Evolutionary conservation across 2,113 vertebrate species (phyloP).

Genomic region (Atherinomorus stipes): DNA sequence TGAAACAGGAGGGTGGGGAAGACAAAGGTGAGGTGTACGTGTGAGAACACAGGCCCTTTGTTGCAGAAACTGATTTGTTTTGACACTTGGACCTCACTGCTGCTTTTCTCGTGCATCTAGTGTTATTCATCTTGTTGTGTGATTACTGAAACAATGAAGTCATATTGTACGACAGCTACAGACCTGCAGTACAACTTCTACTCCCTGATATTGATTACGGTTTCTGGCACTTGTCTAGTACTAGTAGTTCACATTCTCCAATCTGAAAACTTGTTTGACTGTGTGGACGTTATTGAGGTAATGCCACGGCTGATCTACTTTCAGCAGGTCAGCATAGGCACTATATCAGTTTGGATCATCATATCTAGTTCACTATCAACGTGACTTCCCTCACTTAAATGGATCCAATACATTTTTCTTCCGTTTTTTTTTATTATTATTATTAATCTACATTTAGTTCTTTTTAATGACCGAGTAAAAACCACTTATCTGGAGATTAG

Average conservation of each 20-base stretch:
- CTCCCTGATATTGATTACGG: background rate
- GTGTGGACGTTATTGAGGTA: conserved; percentile 4
- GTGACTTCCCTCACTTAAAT: background rate
- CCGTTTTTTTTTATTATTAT: no score
- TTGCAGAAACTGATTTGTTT: conserved; percentile 63
- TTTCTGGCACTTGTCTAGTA: background rate
- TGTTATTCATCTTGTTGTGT: conserved; percentile 32
- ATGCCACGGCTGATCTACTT: background rate
- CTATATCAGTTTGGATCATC: background rate
- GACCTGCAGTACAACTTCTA: conserved; percentile 1
- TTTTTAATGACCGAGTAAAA: no score
- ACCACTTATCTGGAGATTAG: no score
- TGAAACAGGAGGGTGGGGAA: conserved; percentile 11
- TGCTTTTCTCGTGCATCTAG: conserved; percentile 23
- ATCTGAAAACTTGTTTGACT: background rate
- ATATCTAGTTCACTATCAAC: background rate
- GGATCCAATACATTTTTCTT: background rate
- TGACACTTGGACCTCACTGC: conserved; percentile 48
- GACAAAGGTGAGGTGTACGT: conserved; percentile 22
- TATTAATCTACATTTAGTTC: no score
- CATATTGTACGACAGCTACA: conserved; percentile 17
- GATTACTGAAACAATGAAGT: conserved; percentile 47
- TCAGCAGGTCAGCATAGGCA: background rate
- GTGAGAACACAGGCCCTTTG: conserved; percentile 57
- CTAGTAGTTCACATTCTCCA: background rate